Evolutionary conservation across 1,140 invertebrate species (phyloP).

Genomic region (Drosophila aff.): DNA sequence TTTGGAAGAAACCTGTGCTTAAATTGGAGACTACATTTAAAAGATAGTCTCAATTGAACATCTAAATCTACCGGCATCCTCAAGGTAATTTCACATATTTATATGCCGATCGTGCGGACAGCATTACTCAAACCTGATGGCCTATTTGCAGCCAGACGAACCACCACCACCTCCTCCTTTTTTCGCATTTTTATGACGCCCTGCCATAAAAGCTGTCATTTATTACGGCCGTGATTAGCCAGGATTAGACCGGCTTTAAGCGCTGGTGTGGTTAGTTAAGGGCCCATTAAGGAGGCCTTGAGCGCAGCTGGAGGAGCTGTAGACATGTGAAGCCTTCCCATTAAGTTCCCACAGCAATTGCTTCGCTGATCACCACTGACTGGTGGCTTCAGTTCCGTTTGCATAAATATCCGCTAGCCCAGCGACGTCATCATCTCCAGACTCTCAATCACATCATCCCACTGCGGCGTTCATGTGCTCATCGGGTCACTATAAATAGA

Average conservation of each 20-base stretch:
- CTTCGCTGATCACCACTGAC: not conserved
- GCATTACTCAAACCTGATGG: slow-evolving; percentile 6
- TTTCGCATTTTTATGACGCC: slow-evolving; percentile 16
- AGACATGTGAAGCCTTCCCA: not conserved
- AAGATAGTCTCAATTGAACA: slow-evolving; percentile 11
- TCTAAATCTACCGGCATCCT: slow-evolving; percentile 7
- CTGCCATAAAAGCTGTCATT: slow-evolving; percentile 24
- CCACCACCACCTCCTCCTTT: not conserved
- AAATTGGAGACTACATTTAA: not conserved
- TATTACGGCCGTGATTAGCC: slow-evolving; percentile 33
- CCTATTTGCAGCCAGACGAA: not conserved
- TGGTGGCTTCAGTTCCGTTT: slow-evolving; percentile 58
- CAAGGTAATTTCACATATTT: slow-evolving; percentile 15
- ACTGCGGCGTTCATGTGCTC: slow-evolving; percentile 53
- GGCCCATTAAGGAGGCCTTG: slow-evolving; percentile 4
- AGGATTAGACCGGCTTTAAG: slow-evolving; percentile 8
- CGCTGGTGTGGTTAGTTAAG: not conserved
- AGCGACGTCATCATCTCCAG: slow-evolving; percentile 29
- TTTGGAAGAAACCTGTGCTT: not conserved
- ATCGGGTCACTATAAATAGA: slow-evolving; percentile 66
- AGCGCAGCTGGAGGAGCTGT: not conserved
- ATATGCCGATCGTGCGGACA: slow-evolving; percentile 20
- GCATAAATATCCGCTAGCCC: slow-evolving; percentile 39
- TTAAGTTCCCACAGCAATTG: not conserved
- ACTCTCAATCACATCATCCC: slow-evolving; percentile 8